phyloP scores from a whole-genome alignment of 2,113 vertebrate genomes.

The Gracilinanus agilis region DNA sequence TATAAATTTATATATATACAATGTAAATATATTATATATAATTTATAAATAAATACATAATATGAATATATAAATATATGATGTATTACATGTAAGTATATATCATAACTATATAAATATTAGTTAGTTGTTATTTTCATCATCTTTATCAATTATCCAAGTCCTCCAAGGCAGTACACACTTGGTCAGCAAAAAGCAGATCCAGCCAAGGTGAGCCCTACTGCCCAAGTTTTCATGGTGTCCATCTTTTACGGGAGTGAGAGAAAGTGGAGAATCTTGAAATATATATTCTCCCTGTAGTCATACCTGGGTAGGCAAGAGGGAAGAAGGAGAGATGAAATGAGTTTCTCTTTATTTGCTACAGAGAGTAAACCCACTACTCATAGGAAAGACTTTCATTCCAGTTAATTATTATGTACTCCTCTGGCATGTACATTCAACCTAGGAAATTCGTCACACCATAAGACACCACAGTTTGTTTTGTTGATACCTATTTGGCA shows the following conservation, averaged over 20 bases:
- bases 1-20: too few species aligned
- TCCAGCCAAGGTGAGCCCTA: not conserved
- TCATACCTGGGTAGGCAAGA: not conserved
- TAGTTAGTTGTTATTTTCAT: not conserved
- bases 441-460: conserved; percentile 23
- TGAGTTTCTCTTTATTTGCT: not conserved
- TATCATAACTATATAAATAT: not conserved
- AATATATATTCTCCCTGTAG: not conserved
- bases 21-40: too few species aligned
- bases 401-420: not conserved
- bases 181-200: not conserved
- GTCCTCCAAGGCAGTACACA: not conserved
- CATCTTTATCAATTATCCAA: not conserved
- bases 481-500: conserved; percentile 7
- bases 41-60: too few species aligned
- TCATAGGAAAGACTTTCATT: not conserved
- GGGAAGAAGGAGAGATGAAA: not conserved
- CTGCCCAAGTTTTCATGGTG: not conserved
- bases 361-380: not conserved
- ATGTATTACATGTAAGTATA: too few species aligned
- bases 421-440: not conserved
- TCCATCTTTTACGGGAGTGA: not conserved
- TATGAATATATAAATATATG: too few species aligned
- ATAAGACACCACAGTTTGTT: not conserved
- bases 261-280: not conserved